Percentiles rank a stretch among this genome's conserved stretches.
These are phyloP conservation scores for Drosophila borealis DNA, from an alignment of 2,888 invertebrate genomes.

Conservation along the genomic window DNA sequence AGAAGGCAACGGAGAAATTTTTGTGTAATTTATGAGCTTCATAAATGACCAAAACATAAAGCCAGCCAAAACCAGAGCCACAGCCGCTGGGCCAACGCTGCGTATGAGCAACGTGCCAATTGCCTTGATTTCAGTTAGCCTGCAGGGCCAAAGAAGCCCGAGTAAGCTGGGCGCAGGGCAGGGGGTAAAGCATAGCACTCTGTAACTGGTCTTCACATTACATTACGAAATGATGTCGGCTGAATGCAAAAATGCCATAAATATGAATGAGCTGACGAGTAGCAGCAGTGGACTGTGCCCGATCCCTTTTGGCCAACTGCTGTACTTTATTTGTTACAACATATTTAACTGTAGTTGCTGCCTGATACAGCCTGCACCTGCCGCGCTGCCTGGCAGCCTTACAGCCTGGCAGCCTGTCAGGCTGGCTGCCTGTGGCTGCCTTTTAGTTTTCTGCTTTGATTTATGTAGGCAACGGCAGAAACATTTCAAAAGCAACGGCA, in stretches of 20 bases:
- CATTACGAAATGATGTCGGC: conserved; percentile 78
- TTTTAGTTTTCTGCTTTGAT: conserved; percentile 69
- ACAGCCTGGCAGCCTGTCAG: conserved; percentile 26
- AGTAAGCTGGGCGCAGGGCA: not conserved
- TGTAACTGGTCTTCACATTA: conserved; percentile 72
- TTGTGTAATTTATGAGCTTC: conserved; percentile 79
- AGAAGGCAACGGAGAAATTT: conserved; percentile 53
- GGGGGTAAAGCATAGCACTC: conserved; percentile 10
- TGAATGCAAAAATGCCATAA: conserved; percentile 80
- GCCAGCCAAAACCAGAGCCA: conserved; percentile 32
- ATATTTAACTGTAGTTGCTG: conserved; percentile 76
- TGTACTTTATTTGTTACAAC: conserved; percentile 80
- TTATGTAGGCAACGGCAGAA: conserved; percentile 59
- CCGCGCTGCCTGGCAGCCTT: conserved; percentile 18
- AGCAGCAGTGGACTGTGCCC: conserved; percentile 51
- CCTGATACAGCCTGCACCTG: conserved; percentile 39
- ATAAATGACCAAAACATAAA: conserved; percentile 80
- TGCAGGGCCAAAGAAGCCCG: not conserved
- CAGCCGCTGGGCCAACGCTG: conserved; percentile 42
- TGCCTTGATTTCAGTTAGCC: conserved; percentile 67
- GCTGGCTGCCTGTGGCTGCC: conserved; percentile 61
- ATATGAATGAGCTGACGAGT: conserved; percentile 79
- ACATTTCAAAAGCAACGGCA: conserved; percentile 73
- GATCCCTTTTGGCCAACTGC: conserved; percentile 67
- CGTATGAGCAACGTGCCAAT: conserved; percentile 80